Evolutionary conservation across 2,113 vertebrate species (phyloP).

Genomic region (Hippolais icterina): DNA sequence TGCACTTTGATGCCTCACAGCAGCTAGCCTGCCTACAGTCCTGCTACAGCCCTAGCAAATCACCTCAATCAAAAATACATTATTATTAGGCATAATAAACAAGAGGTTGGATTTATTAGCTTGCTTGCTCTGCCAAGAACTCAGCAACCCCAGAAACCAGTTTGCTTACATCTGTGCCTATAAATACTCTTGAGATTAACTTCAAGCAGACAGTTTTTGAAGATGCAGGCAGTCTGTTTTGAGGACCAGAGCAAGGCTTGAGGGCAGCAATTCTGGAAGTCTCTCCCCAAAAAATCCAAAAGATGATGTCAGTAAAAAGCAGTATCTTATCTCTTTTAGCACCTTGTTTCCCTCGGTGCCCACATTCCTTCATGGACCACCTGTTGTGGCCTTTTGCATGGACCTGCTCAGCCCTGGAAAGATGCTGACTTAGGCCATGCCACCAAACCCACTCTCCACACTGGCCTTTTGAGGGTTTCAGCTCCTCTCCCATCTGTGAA

Average conservation of each 20-base stretch:
- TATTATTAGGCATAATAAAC: background rate
- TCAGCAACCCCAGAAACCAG: background rate
- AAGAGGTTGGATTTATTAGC: background rate
- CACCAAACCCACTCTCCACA: background rate
- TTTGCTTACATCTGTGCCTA: background rate
- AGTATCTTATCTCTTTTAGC: background rate
- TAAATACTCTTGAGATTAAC: background rate
- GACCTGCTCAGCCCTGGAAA: background rate
- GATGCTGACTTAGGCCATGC: background rate
- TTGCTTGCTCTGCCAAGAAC: background rate
- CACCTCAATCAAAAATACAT: background rate
- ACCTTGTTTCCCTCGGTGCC: background rate
- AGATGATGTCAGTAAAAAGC: background rate
- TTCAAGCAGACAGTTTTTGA: background rate
- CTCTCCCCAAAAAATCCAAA: background rate
- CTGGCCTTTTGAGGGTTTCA: background rate
- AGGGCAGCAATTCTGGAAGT: background rate
- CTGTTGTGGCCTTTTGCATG: no score
- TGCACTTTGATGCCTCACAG: background rate
- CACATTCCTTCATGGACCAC: background rate
- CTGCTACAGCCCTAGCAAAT: background rate
- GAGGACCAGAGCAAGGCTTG: accelerated
- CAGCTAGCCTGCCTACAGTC: background rate
- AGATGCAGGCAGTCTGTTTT: background rate
- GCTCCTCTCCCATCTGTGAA: background rate